Conservation (phyloP, 2,113 vertebrate species). For the Labeo catla region DNA sequence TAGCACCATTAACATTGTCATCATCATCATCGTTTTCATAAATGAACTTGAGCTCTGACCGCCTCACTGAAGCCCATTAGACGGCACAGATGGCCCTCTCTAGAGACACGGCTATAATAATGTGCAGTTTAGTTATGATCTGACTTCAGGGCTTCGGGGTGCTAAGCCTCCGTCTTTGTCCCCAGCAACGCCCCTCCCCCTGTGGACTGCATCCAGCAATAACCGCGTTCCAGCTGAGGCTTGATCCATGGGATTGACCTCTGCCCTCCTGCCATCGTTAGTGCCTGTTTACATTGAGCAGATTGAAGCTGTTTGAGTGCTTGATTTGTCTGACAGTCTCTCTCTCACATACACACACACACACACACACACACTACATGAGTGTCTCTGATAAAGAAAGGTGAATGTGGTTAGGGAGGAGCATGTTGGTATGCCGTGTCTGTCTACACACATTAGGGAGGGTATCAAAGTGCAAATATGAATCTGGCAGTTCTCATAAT, state of each 20-base stretch:
- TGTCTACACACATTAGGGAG: constrained; percentile 87
- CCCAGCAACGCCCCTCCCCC: constrained; percentile 54
- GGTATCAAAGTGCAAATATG: constrained; percentile 95
- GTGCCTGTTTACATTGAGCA: constrained; percentile 75
- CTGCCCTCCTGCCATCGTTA: constrained; percentile 70
- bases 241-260: constrained; percentile 76
- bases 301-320: constrained; percentile 69
- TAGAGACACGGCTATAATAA: constrained; percentile 73
- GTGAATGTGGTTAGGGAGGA: constrained; percentile 55
- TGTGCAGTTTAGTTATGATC: constrained; percentile 66
- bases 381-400: constrained; percentile 55
- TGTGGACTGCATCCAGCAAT: constrained; percentile 67
- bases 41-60: constrained; percentile 65
- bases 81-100: constrained; percentile 75
- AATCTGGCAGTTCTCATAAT: constrained; percentile 95
- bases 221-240: constrained; percentile 74
- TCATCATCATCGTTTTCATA: constrained; percentile 69
- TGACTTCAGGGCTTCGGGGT: constrained; percentile 62
- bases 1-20: constrained; percentile 54
- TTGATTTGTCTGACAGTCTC: constrained; percentile 1
- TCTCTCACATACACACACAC: not conserved
- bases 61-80: constrained; percentile 67
- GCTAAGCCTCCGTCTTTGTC: constrained; percentile 61
- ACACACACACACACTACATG: not conserved
- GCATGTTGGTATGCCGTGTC: constrained; percentile 82